A percentile compares a stretch with the other conserved stretches of the same genome.
These are phyloP conservation scores for Trissolcus japonicus DNA, from an alignment of 2,888 invertebrate genomes.

Conservation along the genomic window DNA sequence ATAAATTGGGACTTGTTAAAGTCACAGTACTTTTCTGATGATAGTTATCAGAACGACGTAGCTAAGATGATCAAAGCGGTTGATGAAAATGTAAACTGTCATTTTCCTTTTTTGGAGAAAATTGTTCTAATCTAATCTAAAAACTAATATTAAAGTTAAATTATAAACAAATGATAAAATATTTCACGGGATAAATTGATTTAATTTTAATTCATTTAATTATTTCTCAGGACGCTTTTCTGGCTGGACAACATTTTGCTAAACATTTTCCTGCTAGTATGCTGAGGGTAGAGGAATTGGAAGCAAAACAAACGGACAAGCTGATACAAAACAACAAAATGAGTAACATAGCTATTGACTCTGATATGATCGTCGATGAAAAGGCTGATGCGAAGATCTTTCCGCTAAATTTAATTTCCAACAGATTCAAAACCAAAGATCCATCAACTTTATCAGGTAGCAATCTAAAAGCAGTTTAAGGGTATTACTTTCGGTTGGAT, in stretches of 20 bases:
- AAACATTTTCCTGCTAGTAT: slow-evolving; percentile 80
- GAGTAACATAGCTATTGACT: slow-evolving; percentile 22
- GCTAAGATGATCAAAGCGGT: slow-evolving; percentile 91
- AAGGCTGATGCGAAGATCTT: slow-evolving; percentile 71
- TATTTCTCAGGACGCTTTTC: slow-evolving; percentile 75
- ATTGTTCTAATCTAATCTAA: too few relatives aligned
- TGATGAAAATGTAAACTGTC: slow-evolving; percentile 79
- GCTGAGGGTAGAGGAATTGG: slow-evolving; percentile 74
- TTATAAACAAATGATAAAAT: too few relatives aligned
- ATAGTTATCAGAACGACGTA: slow-evolving; percentile 87
- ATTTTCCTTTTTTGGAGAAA: too few relatives aligned
- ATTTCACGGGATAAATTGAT: too few relatives aligned
- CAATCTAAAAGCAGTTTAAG: too few relatives aligned
- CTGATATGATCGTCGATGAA: slow-evolving; percentile 64
- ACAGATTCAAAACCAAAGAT: slow-evolving; percentile 67
- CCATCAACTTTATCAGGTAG: slow-evolving; percentile 54
- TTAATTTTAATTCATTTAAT: too few relatives aligned
- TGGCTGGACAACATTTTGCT: slow-evolving; percentile 86
- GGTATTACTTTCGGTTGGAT: too few relatives aligned
- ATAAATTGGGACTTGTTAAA: slow-evolving; percentile 96
- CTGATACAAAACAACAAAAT: slow-evolving; percentile 60
- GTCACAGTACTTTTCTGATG: slow-evolving; percentile 89
- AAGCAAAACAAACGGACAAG: slow-evolving; percentile 67
- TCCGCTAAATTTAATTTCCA: slow-evolving; percentile 70
- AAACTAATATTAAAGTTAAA: too few relatives aligned